Base-by-base conservation (phyloP, 1,140 invertebrate genomes). In the Dreissena polymorpha region DNA sequence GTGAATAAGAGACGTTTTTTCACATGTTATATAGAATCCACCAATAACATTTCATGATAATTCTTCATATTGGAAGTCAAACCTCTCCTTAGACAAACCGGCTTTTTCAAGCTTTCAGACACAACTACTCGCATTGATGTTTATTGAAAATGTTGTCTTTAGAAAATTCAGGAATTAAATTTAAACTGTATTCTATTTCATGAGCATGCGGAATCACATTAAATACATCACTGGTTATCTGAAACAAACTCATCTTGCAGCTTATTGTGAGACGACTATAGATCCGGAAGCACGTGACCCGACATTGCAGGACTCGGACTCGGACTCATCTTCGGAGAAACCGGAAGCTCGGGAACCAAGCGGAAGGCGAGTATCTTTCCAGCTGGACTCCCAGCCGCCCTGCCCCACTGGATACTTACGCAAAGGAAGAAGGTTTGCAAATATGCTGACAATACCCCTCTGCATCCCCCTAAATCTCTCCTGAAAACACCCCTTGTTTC, bases 321-420 rank as follows among this genome's bases (percentile, higher is more conserved):
- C 67, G 13, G 82, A 79, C 23, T 65, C 70, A 51, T 23, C 65
- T 18, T 57, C 16, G 69, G 73, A 23, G 70, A 68, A 21, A 12
- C 18, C 6, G 76, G 50, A 53, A 76, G 71, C 13, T 16, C n/a
- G 12, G 74, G 60, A 67, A 57, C 53, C n/a, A 78, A 60, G 74
- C 21, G 88, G 88, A 25, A 90, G 91, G 86, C 89, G 90, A 89
- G 91, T 91, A 88, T 91, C 90, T 55, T 91, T 91, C 79, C 89
- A 90, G 76, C 86, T 91, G 72, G 87, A 90, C 55, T 80, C 87
- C 73, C 74, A 87, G 55, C 83, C 82, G 49, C 50, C 77, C 18
- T 65, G 70, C 55, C 60, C 85, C 69, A 73, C 80, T 65, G 72
- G 73, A 63, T 84, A 83, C 68, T 77, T 86, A 60, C 86, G 78